Evolutionary conservation across 1,140 invertebrate genomes (phyloP).

Genomic region (Charaxes varanes): DNA sequence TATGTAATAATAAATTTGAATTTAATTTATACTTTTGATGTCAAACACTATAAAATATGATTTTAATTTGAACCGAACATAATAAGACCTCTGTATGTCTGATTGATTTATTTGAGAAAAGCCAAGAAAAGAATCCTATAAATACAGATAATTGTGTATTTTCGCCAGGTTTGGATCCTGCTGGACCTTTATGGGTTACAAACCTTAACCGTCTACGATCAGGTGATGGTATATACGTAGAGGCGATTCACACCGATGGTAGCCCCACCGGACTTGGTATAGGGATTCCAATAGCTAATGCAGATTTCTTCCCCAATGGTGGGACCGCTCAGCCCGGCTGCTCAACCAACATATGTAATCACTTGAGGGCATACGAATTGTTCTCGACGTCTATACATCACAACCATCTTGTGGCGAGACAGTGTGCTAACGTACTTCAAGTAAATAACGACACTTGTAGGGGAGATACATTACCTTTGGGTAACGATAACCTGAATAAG

Average conservation of each 20-base stretch:
- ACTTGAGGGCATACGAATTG: slow-evolving; percentile 77
- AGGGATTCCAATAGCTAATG: slow-evolving; percentile 70
- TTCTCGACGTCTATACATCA: slow-evolving; percentile 68
- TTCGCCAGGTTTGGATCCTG: slow-evolving; percentile 40
- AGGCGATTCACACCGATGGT: slow-evolving; percentile 81
- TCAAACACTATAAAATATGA: too few species aligned
- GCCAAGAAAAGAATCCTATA: too few species aligned
- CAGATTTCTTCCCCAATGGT: slow-evolving; percentile 89
- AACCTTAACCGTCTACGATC: slow-evolving; percentile 23
- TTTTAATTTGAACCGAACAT: too few species aligned
- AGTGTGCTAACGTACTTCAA: slow-evolving; percentile 28
- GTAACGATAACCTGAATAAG: slow-evolving; percentile 40
- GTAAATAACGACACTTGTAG: slow-evolving; percentile 34
- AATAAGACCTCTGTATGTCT: too few species aligned
- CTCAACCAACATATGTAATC: slow-evolving; percentile 75
- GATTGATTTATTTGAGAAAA: too few species aligned
- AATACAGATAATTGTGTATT: too few species aligned
- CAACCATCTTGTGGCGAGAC: slow-evolving; percentile 36
- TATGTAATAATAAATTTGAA: too few species aligned
- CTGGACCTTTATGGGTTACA: slow-evolving; percentile 31
- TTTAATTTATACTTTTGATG: too few species aligned
- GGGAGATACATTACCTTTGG: slow-evolving; percentile 32
- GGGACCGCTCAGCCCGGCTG: slow-evolving; percentile 74
- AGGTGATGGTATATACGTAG: slow-evolving; percentile 76
- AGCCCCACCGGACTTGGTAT: slow-evolving; percentile 76